These are phyloP conservation scores for Acrocephalus arundinaceus DNA, from an alignment of 2,113 vertebrate genomes.

Conservation along the genomic window DNA sequence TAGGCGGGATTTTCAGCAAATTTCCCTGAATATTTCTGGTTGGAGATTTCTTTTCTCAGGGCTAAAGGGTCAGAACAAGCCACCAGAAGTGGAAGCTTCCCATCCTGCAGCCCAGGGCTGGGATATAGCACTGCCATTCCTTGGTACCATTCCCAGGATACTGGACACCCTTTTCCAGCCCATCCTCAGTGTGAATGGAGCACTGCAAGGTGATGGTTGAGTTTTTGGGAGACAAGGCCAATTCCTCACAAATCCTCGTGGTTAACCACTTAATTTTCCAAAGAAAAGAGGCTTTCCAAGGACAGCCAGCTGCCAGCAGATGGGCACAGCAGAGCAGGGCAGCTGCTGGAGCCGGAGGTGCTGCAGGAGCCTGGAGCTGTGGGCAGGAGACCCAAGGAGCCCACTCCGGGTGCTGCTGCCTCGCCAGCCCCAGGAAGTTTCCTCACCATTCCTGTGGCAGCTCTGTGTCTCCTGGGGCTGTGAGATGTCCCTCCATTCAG, in stretches of 20 bases:
- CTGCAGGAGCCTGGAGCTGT: background rate
- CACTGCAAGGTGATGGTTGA: background rate
- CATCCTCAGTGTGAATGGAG: background rate
- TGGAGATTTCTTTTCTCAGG: background rate
- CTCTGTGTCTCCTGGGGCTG: fast-evolving
- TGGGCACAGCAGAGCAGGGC: background rate
- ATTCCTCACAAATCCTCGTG: background rate
- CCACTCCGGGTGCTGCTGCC: background rate
- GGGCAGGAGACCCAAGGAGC: background rate
- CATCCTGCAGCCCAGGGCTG: background rate
- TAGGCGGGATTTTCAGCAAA: constrained; percentile 26
- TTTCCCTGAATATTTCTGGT: background rate
- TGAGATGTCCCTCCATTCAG: background rate
- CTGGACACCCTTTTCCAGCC: background rate
- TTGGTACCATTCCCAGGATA: background rate
- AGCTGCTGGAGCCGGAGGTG: background rate
- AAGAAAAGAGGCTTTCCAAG: background rate
- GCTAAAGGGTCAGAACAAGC: background rate
- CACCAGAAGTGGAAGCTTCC: background rate
- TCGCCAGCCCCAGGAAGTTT: fast-evolving
- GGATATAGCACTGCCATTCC: background rate
- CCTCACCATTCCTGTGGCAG: fast-evolving
- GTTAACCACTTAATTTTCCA: background rate
- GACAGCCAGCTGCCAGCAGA: background rate
- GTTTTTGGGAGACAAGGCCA: background rate